phyloP scores from a whole-genome alignment of 92 coral and sea anemone species.

The Paramuricea clavata region DNA sequence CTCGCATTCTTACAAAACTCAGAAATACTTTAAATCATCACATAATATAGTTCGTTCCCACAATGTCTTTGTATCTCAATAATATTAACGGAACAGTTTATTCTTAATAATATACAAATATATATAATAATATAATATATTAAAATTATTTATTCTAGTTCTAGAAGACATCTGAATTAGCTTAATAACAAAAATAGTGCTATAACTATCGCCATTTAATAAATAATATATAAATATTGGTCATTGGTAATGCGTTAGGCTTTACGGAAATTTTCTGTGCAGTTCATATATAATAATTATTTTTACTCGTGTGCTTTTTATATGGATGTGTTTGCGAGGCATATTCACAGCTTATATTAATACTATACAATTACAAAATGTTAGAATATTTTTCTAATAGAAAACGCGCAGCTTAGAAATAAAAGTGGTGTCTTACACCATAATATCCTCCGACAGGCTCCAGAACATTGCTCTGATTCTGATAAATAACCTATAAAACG shows the following conservation, averaged over 20 bases:
- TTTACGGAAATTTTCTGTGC: constrained; percentile 32
- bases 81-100: constrained; percentile 44
- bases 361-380: constrained; percentile 51
- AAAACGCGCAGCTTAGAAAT: constrained; percentile 41
- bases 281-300: constrained; percentile 30
- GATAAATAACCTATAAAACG: constrained; percentile 57
- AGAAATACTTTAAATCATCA: background rate
- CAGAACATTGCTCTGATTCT: constrained; percentile 37
- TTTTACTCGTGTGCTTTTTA: background rate
- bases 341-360: constrained; percentile 50
- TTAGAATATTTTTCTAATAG: constrained; percentile 19
- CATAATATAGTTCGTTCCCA: constrained; percentile 11
- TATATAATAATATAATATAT: constrained; percentile 54
- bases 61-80: constrained; percentile 15
- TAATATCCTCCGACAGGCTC: constrained; percentile 33
- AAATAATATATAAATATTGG: constrained; percentile 57
- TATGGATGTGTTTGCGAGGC: constrained; percentile 31
- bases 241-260: constrained; percentile 41
- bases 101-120: constrained; percentile 45
- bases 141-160: constrained; percentile 51
- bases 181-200: constrained; percentile 41
- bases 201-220: constrained; percentile 51
- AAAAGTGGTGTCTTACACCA: constrained; percentile 47
- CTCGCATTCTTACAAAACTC: constrained; percentile 15
- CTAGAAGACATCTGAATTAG: constrained; percentile 53